Conservation (phyloP, 2,113 vertebrate genomes). For the Copsychus sechellarum region DNA sequence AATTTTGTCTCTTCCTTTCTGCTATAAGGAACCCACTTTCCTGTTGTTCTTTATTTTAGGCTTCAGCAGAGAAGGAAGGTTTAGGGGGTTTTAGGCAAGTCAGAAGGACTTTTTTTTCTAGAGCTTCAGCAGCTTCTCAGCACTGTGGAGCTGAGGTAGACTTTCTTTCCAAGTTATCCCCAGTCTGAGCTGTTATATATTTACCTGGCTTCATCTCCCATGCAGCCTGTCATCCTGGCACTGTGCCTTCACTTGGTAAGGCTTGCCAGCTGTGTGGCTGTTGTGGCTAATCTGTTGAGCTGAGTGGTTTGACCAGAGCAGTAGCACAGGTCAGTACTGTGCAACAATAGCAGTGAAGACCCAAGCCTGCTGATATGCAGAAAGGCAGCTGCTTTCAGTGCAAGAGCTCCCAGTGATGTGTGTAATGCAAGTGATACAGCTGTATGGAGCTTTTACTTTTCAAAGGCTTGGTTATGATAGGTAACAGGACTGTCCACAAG, state of each 20-base stretch:
- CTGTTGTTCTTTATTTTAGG: constrained; percentile 36
- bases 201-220: neutral
- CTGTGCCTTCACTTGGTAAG: neutral
- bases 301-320: neutral
- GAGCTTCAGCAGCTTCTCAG: neutral
- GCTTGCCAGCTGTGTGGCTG: neutral
- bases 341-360: neutral
- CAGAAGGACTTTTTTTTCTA: neutral
- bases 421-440: neutral
- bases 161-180: neutral
- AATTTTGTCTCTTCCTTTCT: constrained; percentile 24
- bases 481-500: neutral
- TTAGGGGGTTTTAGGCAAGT: constrained; percentile 3
- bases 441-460: neutral
- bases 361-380: neutral
- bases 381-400: neutral
- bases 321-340: fast-evolving
- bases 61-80: neutral
- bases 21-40: constrained; percentile 3
- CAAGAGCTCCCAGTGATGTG: neutral
- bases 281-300: neutral
- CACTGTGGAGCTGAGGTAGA: neutral
- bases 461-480: neutral
- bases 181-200: neutral
- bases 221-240: neutral